phyloP scores from a whole-genome alignment of 2,888 invertebrate genomes.

The Sarcophaga carnaria region DNA sequence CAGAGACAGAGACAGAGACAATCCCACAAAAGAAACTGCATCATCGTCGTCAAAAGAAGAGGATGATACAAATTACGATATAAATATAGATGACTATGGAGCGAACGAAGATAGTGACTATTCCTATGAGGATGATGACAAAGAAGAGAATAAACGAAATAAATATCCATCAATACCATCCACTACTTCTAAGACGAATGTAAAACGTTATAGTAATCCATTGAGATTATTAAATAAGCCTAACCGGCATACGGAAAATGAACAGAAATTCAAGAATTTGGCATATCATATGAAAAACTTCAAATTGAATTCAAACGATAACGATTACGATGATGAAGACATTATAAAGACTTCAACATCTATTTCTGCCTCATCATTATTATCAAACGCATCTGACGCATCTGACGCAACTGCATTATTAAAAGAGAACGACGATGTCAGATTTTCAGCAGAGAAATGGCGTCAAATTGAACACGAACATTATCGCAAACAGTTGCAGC shows the following conservation, averaged over 20 bases:
- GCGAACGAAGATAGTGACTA: slow-evolving; percentile 46
- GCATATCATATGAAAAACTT: background rate
- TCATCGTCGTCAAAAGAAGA: background rate
- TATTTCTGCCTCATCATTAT: background rate
- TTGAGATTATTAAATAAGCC: slow-evolving; percentile 22
- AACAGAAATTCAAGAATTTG: no score
- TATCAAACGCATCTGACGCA: background rate
- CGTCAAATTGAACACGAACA: slow-evolving; percentile 80
- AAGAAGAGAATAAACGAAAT: slow-evolving; percentile 62
- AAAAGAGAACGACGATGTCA: slow-evolving; percentile 64
- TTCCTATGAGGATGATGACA: slow-evolving; percentile 69
- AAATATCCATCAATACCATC: slow-evolving; percentile 19
- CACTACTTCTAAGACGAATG: slow-evolving; percentile 46
- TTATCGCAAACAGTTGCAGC: slow-evolving; percentile 76
- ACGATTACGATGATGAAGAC: slow-evolving; percentile 69
- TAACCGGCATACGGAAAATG: background rate
- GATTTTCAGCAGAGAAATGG: slow-evolving; percentile 80
- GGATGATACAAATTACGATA: background rate
- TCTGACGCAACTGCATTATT: background rate
- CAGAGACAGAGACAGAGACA: background rate
- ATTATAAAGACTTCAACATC: slow-evolving; percentile 74
- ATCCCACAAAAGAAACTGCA: background rate
- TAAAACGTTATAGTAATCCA: slow-evolving; percentile 64
- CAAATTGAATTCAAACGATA: slow-evolving; percentile 63
- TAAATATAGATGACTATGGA: background rate